Base-by-base conservation (phyloP, 2,888 invertebrate species). In the Hydriomena furcata region DNA sequence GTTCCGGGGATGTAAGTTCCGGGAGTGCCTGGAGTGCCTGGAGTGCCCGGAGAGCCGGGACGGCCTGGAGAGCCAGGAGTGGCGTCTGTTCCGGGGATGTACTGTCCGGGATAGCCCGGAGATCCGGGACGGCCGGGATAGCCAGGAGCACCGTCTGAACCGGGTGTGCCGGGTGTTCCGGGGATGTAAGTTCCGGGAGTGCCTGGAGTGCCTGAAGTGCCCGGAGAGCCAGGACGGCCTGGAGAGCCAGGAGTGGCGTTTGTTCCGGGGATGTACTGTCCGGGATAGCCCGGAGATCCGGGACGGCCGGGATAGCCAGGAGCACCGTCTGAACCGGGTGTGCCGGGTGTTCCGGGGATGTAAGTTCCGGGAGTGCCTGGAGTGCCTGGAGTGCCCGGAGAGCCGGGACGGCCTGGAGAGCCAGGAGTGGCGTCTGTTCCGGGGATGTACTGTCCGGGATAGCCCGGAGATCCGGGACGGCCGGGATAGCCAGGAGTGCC, bases 341-440 rank as follows among this genome's bases (percentile, higher is more conserved):
- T 2, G 1, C 38, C 37, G 0, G 54, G 49, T 0, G 7, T 5
- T 0, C 53, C 53, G 0, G 53, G 42, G 1, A 52, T 8, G 30
- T 41, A 35, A 28, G 34, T 32, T 8, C 45, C 67, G 2, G n/a
- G n/a, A n/a, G n/a, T n/a, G n/a, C n/a, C n/a, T n/a, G n/a, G n/a
- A n/a, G n/a, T n/a, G n/a, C n/a, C n/a, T n/a, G 68, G 73, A 8
- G 60, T 63, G 10, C 68, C 68, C 13, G 73, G 72, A 12, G 70
- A 48, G n/a, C 54, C 51, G 41, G 70, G 53, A 0, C 57, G 53
- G 20, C 73, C 68, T 35, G 72, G 68, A 5, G 66, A 50, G 0
- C 66, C 64, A 1, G 72, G 71, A n/a, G 17, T 17, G 17, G 32
- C 23, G 60, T 27, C 66, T 13, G 50, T 31, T 0, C 60, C 52